Base-by-base conservation (phyloP, 2,888 invertebrate genomes). In the Tetrapedia diversipes region DNA sequence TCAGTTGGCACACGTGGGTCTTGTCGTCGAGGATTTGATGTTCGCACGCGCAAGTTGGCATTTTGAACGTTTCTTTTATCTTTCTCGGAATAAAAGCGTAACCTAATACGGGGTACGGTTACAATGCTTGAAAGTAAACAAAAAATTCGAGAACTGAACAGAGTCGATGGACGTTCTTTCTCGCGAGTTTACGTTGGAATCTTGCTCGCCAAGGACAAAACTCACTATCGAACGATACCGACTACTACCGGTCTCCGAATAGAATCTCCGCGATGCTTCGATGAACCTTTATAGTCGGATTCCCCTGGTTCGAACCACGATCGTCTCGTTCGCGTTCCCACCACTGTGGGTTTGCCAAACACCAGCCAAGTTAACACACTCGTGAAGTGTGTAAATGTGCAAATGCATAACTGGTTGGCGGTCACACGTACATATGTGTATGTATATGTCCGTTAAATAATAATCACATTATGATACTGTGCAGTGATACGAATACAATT, bases 31-130 rank as follows among this genome's bases (percentile, higher is more conserved):
- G 67, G 41, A 76, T 56, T 4, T 73, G 66, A 56, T 66, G 76
- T n/a, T 86, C 77, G 63, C 90, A 91, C 22, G 83, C 78, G 59
- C 91, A 91, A 29, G 83, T 86, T 16, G 90, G 87, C 91, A 91
- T 91, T 16, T 60, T 8, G 37, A 19, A 19, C 7, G 14, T n/a
- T 16, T 1, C 11, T 34, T n/a, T 6, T 11, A 3, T 8, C 39
- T 39, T 29, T 6, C 24, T 7, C n/a, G 32, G 3, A 14, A 56
- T 19, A 32, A 61, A 19, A 2, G 37, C 14, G 3, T 1, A 3
- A n/a, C n/a, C n/a, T n/a, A n/a, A n/a, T n/a, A n/a, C n/a, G n/a
- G n/a, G n/a, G n/a, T n/a, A n/a, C n/a, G n/a, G n/a, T n/a, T n/a
- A n/a, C n/a, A n/a, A n/a, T n/a, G n/a, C n/a, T n/a, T n/a, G n/a